Base-by-base conservation (phyloP, 2,113 vertebrate species). In the Pedionomus torquatus region DNA sequence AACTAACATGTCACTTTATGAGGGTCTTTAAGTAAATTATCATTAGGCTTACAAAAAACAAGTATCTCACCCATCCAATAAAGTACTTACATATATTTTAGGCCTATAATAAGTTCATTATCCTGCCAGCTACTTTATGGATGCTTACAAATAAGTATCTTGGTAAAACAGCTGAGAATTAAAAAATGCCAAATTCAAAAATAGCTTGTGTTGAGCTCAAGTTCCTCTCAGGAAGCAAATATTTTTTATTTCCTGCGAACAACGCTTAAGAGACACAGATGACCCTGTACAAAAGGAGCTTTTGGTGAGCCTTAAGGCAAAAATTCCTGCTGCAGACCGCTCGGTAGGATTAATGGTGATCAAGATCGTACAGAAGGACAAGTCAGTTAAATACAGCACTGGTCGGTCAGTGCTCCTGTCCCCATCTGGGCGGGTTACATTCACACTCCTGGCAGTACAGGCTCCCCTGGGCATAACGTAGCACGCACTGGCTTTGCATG, bases 391-490 rank as follows among this genome's bases (percentile, higher is more conserved):
- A 85, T 4, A 61, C 2, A 44, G 11, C 13, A 10, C 9, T 35
- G 8, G 8, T 19, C 6, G 26, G 19, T 5, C 46, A 19, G 2
- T 18, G 18, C 21, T 88, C 19, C 8, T 78, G 13, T 19, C 37
- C 31, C 39, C 13, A 15, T 0, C 2, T n/a, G 25, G 17, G 26
- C 10, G 57, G 24, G 2, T 72, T 41, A 7, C 16, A 12, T 35
- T 55, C 51, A 24, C 23, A 13, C 4, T 54, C 11, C 31, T n/a
- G 16, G 31, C 25, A 58, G 16, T 13, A 35, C 3, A 80, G 39
- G 26, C 3, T 71, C 13, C 48, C 1, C 0, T 15, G 17, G 20
- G 17, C 9, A 46, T 43, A 24, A 46, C 0, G 1, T 9, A 83
- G 13, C 8, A 12, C 0, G 0, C 10, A 3, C 1, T 93, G 26